Evolutionary conservation across 2,113 vertebrate genomes (phyloP).

Genomic region (Trichechus manatus): DNA sequence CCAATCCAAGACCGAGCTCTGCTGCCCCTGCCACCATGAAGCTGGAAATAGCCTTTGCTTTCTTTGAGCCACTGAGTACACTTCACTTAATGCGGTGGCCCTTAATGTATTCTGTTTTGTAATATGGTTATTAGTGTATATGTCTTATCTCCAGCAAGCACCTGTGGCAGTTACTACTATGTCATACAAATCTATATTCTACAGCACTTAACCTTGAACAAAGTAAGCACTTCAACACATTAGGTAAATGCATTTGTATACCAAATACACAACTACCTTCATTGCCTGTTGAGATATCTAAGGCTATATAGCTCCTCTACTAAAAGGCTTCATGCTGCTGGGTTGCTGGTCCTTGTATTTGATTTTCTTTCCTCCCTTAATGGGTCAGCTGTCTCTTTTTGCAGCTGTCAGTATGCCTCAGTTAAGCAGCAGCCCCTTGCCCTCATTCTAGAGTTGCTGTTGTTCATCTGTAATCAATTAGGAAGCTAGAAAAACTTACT

Average conservation of each 20-base stretch:
- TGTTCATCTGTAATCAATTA: background rate
- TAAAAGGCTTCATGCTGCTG: background rate
- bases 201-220: conserved; percentile 26
- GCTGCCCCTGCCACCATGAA: background rate
- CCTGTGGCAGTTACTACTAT: background rate
- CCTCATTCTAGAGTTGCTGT: conserved; percentile 4
- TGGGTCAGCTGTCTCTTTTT: conserved; percentile 16
- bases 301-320: background rate
- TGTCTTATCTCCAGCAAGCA: conserved; percentile 17
- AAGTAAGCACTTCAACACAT: background rate
- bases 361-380: background rate
- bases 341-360: background rate
- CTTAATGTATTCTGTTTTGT: background rate
- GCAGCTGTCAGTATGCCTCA: background rate
- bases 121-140: background rate
- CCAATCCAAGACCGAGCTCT: background rate
- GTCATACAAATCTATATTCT: background rate
- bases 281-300: background rate
- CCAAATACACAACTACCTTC: background rate
- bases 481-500: conserved; percentile 47
- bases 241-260: background rate
- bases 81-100: background rate
- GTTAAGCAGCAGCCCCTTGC: background rate
- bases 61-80: background rate
- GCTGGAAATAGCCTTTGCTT: conserved; percentile 30